Percentiles rank a stretch among this genome's conserved stretches.
These are phyloP conservation scores for Montifringilla adamsi DNA, from an alignment of 2,113 vertebrate genomes.

Conservation along the genomic window DNA sequence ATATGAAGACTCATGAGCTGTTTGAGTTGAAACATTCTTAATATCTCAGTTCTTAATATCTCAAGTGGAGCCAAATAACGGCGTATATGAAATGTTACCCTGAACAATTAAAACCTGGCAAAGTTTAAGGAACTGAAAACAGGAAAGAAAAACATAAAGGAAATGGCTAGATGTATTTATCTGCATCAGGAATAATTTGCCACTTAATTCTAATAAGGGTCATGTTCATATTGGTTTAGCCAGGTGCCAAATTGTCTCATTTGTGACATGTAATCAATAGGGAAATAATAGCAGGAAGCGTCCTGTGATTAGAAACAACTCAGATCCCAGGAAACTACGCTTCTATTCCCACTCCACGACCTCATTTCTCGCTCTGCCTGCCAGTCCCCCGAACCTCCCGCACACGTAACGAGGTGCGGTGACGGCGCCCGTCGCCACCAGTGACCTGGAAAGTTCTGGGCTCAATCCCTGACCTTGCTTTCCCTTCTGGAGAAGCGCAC, in stretches of 20 bases:
- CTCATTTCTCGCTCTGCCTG: not conserved
- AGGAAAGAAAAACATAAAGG: not conserved
- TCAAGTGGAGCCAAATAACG: not conserved
- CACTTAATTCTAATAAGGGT: not conserved
- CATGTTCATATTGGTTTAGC: not conserved
- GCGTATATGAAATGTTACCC: not conserved
- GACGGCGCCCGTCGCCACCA: fast-evolving
- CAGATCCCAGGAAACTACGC: not conserved
- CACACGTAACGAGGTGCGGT: fast-evolving
- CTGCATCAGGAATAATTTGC: not conserved
- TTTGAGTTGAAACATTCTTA: not conserved
- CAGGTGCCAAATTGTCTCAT: not conserved
- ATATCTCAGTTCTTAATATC: not conserved
- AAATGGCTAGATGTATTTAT: not conserved
- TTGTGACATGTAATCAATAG: not conserved
- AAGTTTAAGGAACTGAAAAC: not conserved
- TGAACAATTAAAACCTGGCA: not conserved
- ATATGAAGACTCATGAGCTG: not conserved
- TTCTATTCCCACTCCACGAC: not conserved
- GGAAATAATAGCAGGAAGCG: not conserved
- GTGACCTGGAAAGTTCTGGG: not conserved
- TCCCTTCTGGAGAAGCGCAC: not conserved
- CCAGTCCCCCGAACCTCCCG: not conserved
- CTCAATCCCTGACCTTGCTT: not conserved
- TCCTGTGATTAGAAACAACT: not conserved